Base-by-base conservation (phyloP, 2,888 invertebrate genomes). In the Folsomia manolachei region DNA sequence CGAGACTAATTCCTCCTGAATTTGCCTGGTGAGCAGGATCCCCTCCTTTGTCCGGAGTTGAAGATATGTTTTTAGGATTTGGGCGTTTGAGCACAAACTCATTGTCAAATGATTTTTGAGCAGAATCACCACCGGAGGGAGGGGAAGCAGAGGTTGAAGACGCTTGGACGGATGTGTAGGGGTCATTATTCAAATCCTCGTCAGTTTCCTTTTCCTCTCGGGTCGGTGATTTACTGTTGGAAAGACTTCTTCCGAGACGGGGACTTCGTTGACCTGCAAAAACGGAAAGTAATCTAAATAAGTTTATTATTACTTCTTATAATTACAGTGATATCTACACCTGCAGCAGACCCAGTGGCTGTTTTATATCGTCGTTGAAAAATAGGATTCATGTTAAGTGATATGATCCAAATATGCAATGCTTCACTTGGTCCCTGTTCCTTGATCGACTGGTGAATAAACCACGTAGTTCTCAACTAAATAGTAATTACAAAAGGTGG, bases 361-460 rank as follows among this genome's bases (percentile, higher is more conserved):
- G n/a, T 11, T 66, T 66, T 66, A 21, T 51, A 66, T 24, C 65
- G 51, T 23, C 51, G 27, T 66, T 39, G 52, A 24, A 66, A 66
- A 4, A 66, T 66, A 2, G 65, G 65, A 21, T 66, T 66, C 65
- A 66, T 66, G 27, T 24, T 63, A n/a, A n/a, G n/a, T n/a, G n/a
- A n/a, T n/a, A n/a, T n/a, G n/a, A n/a, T n/a, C n/a, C n/a, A n/a
- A n/a, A n/a, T n/a, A n/a, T n/a, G n/a, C n/a, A n/a, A n/a, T n/a
- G n/a, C n/a, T n/a, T n/a, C n/a, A n/a, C n/a, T n/a, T n/a, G n/a
- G n/a, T n/a, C n/a, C n/a, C n/a, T n/a, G n/a, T n/a, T n/a, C n/a
- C n/a, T n/a, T n/a, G n/a, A n/a, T n/a, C n/a, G n/a, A n/a, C n/a
- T n/a, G n/a, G n/a, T n/a, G n/a, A n/a, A n/a, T n/a, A n/a, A n/a